Conservation (phyloP, 2,888 invertebrate genomes). For the Hymenopus coronatus region DNA sequence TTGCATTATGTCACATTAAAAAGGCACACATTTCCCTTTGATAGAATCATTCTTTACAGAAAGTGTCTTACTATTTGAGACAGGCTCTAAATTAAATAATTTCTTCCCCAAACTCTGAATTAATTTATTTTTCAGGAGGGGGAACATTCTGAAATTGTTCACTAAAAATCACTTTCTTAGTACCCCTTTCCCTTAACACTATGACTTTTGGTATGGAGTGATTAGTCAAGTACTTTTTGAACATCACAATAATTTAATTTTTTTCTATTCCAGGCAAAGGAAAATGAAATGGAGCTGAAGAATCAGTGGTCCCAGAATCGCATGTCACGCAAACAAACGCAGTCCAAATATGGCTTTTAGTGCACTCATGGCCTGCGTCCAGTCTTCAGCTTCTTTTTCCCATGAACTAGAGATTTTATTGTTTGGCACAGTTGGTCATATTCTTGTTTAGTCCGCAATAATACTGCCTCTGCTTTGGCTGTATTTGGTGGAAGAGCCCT, state of each 20-base stretch:
- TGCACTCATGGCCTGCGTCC: background rate
- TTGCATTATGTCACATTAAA: too few species aligned
- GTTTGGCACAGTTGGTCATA: background rate
- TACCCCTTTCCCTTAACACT: too few species aligned
- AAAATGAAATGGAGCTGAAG: slow-evolving; percentile 88
- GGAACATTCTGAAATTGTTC: too few species aligned
- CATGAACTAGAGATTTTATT: background rate
- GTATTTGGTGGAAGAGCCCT: slow-evolving; percentile 14
- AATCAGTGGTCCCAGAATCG: slow-evolving; percentile 91
- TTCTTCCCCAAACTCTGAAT: too few species aligned
- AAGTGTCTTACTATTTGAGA: background rate
- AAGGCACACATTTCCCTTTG: too few species aligned
- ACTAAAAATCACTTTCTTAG: too few species aligned
- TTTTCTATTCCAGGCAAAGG: slow-evolving; percentile 74
- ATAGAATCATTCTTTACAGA: too few species aligned
- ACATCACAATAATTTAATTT: background rate
- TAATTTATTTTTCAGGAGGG: too few species aligned
- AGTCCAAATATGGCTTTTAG: slow-evolving; percentile 94
- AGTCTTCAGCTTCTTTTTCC: background rate
- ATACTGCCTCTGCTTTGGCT: background rate
- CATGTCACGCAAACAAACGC: slow-evolving; percentile 81
- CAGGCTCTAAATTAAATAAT: background rate
- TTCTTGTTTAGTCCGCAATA: slow-evolving; percentile 1
- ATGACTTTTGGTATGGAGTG: too few species aligned
- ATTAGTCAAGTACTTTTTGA: too few species aligned